phyloP scores from a whole-genome alignment of 2,888 invertebrate species.

The Drosophila diplacantha region DNA sequence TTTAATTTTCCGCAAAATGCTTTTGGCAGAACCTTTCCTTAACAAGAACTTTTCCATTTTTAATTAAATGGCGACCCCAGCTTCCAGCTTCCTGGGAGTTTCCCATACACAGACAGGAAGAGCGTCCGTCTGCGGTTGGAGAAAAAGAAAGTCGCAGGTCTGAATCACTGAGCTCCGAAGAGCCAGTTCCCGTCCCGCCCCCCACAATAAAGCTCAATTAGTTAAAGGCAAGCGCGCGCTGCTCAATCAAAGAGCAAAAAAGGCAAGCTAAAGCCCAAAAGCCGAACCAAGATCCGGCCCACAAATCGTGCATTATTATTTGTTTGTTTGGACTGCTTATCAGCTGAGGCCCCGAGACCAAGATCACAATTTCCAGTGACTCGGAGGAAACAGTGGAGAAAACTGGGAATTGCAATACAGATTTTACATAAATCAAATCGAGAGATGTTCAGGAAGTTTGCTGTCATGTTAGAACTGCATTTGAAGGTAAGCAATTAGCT shows the following conservation, averaged over 20 bases:
- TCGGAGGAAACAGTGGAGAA: not conserved
- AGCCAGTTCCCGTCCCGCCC: slow-evolving; percentile 39
- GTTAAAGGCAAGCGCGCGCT: slow-evolving; percentile 59
- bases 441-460: no score
- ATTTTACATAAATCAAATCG: not conserved
- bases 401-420: not conserved
- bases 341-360: slow-evolving; percentile 48
- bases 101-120: slow-evolving; percentile 4
- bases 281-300: slow-evolving; percentile 30
- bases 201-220: slow-evolving; percentile 66
- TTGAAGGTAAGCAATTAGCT: no score
- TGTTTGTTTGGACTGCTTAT: slow-evolving; percentile 70
- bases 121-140: slow-evolving; percentile 45
- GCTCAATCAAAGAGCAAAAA: slow-evolving; percentile 58
- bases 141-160: not conserved
- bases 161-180: slow-evolving; percentile 4
- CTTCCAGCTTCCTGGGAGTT: not conserved
- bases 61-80: slow-evolving; percentile 64
- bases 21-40: slow-evolving; percentile 58
- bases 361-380: slow-evolving; percentile 47
- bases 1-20: slow-evolving; percentile 67
- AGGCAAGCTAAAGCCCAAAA: slow-evolving; percentile 7
- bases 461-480: no score
- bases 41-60: slow-evolving; percentile 68
- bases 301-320: slow-evolving; percentile 71